Base-by-base conservation (phyloP, 1,140 invertebrate genomes). In the Cotesia glomerata region DNA sequence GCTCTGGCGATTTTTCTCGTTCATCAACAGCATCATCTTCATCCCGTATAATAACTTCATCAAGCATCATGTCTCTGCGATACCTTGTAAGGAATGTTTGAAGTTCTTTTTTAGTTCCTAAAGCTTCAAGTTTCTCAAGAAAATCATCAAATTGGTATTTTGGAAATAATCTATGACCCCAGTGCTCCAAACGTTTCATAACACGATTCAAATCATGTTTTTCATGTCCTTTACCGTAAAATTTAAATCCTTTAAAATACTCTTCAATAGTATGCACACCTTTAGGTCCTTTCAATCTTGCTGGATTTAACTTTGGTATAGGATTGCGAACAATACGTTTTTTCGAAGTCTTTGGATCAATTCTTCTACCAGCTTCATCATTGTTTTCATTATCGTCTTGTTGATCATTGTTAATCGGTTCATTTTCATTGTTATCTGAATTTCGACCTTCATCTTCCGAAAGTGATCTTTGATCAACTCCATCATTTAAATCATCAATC, bases 141-240 rank as follows among this genome's bases (percentile, higher is more conserved):
- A 93, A 93, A 83, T 97, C 95, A 80, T 94, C 92, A 88, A 97
- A 97, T 16, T 92, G 89, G 77, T 93, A 93, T 80, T 93, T 96
- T 1, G 97, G 96, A 88, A 93, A 97, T 56, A 98, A 82, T 71
- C 96, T 89, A 82, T 98, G 95, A 2, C 92, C 92, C 97, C 97
- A 98, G 79, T 98, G 96, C 79, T 98, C 95, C 65, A 98, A 80
- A 76, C 91, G 92, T 52, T 93, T 92, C 87, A 98, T 89, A 0
- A 98, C 86, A 61, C 90, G 82, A 80, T 95, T 90, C 13, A 98
- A 87, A 88, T 98, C 96, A 74, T 92, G 86, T 72, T 91, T 91
- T 86, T 98, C 96, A 84, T 94, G 87, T 1, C 94, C 94, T 88
- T 94, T 92, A 62, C 95, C 96, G 84, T 92, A 90, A 79, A 94